A percentile compares a stretch with the other conserved stretches of the same genome.
These are phyloP conservation scores for Blastobasis adustella DNA, from an alignment of 2,888 invertebrate genomes.

Conservation along the genomic window DNA sequence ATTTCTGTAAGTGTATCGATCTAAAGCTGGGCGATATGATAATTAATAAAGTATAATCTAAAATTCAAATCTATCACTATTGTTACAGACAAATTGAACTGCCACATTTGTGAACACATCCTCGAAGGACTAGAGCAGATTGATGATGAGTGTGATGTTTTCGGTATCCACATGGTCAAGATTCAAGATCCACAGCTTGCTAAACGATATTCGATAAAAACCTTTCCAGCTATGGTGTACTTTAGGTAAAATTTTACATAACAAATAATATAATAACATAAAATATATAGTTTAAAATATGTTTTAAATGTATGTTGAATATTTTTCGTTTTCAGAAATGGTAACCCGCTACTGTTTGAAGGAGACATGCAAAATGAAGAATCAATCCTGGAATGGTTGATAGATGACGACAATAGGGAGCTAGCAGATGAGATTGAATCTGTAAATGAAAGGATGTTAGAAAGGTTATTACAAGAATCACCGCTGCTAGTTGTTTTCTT, in stretches of 20 bases:
- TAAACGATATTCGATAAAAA: slow-evolving; percentile 94
- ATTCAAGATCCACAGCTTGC: slow-evolving; percentile 94
- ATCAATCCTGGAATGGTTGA: slow-evolving; percentile 92
- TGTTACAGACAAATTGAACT: slow-evolving; percentile 87
- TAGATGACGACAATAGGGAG: slow-evolving; percentile 94
- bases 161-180: slow-evolving; percentile 94
- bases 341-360: slow-evolving; percentile 91
- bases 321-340: slow-evolving; percentile 78
- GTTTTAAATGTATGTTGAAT: background rate
- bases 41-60: background rate
- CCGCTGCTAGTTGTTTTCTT: slow-evolving; percentile 93
- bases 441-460: slow-evolving; percentile 92
- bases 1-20: slow-evolving; percentile 82
- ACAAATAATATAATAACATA: background rate
- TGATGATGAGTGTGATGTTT: slow-evolving; percentile 94
- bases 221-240: slow-evolving; percentile 94
- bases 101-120: slow-evolving; percentile 93
- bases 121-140: slow-evolving; percentile 90
- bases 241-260: slow-evolving; percentile 73
- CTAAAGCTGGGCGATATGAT: background rate
- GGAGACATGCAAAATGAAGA: slow-evolving; percentile 95
- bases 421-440: slow-evolving; percentile 95
- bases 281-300: no score
- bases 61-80: background rate
- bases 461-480: slow-evolving; percentile 87